Conservation (phyloP, 2,113 vertebrate species). For the Phyllopteryx taeniolatus region DNA sequence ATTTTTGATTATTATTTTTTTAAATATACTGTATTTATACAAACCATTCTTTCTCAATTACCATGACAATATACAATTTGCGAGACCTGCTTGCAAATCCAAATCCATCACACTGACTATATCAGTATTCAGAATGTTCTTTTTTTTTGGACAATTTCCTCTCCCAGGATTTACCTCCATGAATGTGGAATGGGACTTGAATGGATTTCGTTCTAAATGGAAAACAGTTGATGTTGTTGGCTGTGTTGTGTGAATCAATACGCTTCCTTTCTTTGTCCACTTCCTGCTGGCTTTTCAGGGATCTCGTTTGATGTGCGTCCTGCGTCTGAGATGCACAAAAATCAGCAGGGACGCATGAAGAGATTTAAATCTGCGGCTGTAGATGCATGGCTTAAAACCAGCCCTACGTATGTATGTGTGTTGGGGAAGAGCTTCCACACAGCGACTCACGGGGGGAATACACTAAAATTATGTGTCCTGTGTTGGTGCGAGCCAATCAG, state of each 20-base stretch:
- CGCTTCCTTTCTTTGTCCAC: not conserved
- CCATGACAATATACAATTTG: not conserved
- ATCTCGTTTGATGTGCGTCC: too few species aligned
- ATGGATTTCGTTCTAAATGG: constrained; percentile 37
- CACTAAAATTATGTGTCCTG: too few species aligned
- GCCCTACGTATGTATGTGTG: too few species aligned
- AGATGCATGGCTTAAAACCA: too few species aligned
- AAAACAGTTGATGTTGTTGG: constrained; percentile 24
- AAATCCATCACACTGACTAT: constrained; percentile 7
- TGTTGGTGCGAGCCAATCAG: too few species aligned
- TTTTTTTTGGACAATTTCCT: not conserved
- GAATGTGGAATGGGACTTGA: constrained; percentile 45
- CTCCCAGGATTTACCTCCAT: constrained; percentile 5
- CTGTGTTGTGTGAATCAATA: not conserved
- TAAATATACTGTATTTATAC: too few species aligned
- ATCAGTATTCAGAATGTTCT: not conserved
- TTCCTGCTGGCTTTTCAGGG: not conserved
- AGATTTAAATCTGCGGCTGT: too few species aligned
- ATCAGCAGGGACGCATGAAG: too few species aligned
- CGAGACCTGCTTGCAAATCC: not conserved
- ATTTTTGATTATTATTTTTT: not conserved
- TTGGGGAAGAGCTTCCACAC: too few species aligned
- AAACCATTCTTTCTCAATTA: not conserved
- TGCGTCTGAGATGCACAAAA: too few species aligned
- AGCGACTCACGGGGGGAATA: too few species aligned